Conservation (phyloP, 2,797 vertebrate species). For the Gorsachius magnificus region DNA sequence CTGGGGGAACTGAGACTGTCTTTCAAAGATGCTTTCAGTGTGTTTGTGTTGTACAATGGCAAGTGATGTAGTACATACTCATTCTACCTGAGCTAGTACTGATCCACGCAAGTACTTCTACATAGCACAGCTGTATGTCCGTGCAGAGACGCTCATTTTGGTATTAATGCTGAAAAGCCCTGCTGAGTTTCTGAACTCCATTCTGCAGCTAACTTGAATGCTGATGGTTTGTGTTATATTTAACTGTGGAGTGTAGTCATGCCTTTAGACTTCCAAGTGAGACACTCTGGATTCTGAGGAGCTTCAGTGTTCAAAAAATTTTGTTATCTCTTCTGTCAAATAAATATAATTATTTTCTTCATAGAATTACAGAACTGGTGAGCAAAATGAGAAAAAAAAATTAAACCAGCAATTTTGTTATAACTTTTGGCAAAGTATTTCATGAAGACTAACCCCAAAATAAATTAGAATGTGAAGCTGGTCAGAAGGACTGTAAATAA, state of each 20-base stretch:
- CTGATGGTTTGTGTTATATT: conserved; percentile 45
- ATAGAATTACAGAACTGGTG: neutral
- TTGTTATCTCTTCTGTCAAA: conserved; percentile 16
- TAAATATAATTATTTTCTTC: neutral
- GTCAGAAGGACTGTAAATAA: neutral
- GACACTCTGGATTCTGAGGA: neutral
- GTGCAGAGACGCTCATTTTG: neutral
- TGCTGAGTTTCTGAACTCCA: conserved; percentile 46
- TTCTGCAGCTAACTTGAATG: conserved; percentile 32
- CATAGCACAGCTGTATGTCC: conserved; percentile 4
- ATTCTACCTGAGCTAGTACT: conserved; percentile 26
- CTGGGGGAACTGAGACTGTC: conserved; percentile 15
- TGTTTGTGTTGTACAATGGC: conserved; percentile 40
- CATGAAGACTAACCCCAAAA: neutral
- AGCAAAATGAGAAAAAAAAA: neutral
- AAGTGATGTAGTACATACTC: conserved; percentile 9
- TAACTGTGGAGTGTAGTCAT: conserved; percentile 19
- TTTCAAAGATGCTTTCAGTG: conserved; percentile 29
- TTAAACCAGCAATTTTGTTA: neutral
- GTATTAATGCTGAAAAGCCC: conserved; percentile 42
- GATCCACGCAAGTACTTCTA: neutral
- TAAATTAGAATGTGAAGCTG: neutral
- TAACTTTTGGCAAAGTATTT: neutral
- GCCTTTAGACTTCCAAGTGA: conserved; percentile 28
- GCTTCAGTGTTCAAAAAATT: neutral